A percentile compares a stretch with the other conserved stretches of the same genome.
Conservation (phyloP, 2,113 vertebrate species). For the Sisor rabdophorus region DNA sequence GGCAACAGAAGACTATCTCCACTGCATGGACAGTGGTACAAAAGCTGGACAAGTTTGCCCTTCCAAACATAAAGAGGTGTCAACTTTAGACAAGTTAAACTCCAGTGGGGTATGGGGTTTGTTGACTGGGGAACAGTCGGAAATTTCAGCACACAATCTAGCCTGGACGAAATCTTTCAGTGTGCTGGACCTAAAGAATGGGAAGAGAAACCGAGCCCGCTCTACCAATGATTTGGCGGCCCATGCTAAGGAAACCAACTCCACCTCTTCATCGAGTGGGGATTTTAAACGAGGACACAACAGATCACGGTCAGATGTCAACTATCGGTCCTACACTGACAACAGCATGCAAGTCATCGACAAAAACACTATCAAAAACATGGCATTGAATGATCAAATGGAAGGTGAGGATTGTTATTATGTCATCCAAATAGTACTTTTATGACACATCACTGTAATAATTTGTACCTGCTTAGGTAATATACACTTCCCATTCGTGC, state of each 20-base stretch:
- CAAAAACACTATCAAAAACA: slow-evolving; percentile 73
- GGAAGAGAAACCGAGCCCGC: slow-evolving; percentile 81
- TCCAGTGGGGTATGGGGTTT: slow-evolving; percentile 80
- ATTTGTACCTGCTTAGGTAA: slow-evolving; percentile 1
- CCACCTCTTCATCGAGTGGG: slow-evolving; percentile 54
- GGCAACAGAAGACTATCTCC: slow-evolving; percentile 91
- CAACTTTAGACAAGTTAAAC: slow-evolving; percentile 68
- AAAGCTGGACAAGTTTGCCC: slow-evolving; percentile 63
- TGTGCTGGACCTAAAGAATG: slow-evolving; percentile 77
- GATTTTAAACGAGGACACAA: slow-evolving; percentile 85
- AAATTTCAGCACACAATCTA: slow-evolving; percentile 73
- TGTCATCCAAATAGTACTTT: background rate
- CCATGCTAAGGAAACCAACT: slow-evolving; percentile 72
- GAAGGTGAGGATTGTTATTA: slow-evolving; percentile 71
- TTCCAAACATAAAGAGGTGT: slow-evolving; percentile 71
- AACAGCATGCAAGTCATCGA: slow-evolving; percentile 70
- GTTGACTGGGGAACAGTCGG: slow-evolving; percentile 73
- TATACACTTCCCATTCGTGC: background rate
- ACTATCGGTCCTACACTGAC: slow-evolving; percentile 66
- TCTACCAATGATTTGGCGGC: slow-evolving; percentile 88
- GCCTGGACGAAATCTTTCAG: slow-evolving; percentile 80
- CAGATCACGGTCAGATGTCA: slow-evolving; percentile 83
- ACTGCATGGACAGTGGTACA: slow-evolving; percentile 76
- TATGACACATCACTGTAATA: slow-evolving; percentile 6
- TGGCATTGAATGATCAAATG: slow-evolving; percentile 74